These are phyloP conservation scores for Ooceraea biroi DNA, from an alignment of 1,140 invertebrate genomes.

Conservation along the genomic window DNA sequence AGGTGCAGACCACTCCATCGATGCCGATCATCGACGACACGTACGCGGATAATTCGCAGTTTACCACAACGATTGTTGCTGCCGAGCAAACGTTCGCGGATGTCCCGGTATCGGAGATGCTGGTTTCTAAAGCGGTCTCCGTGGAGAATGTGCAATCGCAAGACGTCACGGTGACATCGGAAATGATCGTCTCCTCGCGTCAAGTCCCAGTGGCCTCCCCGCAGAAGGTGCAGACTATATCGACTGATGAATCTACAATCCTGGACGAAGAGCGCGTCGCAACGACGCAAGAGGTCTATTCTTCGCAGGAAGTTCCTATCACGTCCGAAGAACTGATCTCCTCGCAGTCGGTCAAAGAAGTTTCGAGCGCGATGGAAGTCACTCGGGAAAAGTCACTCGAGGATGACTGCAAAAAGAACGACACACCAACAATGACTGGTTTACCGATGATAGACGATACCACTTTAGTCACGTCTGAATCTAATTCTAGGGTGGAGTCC, in stretches of 20 bases:
- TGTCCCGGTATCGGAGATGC: constrained; percentile 78
- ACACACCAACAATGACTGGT: constrained; percentile 42
- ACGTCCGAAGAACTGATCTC: constrained; percentile 51
- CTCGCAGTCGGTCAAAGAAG: constrained; percentile 46
- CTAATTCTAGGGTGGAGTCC: constrained; percentile 63
- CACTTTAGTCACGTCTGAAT: constrained; percentile 67
- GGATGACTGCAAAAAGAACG: constrained; percentile 21
- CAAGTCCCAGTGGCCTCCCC: constrained; percentile 55
- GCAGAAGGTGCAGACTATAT: constrained; percentile 60
- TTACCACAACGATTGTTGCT: constrained; percentile 56
- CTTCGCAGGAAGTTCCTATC: constrained; percentile 64
- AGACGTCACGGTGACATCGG: constrained; percentile 65
- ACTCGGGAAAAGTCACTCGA: constrained; percentile 16
- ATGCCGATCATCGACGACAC: constrained; percentile 85
- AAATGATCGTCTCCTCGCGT: constrained; percentile 55
- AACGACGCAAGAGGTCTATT: constrained; percentile 52
- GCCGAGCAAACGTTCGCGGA: constrained; percentile 73
- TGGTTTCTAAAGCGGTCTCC: constrained; percentile 74
- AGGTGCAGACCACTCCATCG: constrained; percentile 82
- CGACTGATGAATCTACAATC: constrained; percentile 44
- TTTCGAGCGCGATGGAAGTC: constrained; percentile 13
- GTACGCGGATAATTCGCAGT: constrained; percentile 75
- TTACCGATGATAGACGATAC: constrained; percentile 69
- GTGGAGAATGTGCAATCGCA: constrained; percentile 57
- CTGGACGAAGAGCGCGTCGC: constrained; percentile 31